Conservation (phyloP, 2,113 vertebrate genomes). For the Theropithecus gelada region DNA sequence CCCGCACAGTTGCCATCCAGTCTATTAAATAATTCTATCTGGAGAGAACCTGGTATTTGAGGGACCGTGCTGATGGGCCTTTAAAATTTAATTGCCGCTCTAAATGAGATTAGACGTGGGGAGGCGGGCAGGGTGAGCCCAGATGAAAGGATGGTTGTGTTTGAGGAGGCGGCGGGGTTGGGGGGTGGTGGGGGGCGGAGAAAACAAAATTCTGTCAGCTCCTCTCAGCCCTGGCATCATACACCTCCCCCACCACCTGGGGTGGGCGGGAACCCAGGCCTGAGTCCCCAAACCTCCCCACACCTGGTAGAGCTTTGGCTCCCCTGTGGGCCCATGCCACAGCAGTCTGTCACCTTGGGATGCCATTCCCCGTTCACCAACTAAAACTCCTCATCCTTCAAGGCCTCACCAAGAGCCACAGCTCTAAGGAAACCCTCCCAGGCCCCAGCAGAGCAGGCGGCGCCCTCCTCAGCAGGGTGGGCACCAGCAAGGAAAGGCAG, state of each 20-base stretch:
- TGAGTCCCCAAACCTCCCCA: background rate
- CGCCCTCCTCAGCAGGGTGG: too few relatives aligned
- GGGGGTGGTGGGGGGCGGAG: background rate
- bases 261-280: background rate
- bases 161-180: background rate
- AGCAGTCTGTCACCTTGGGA: accelerated
- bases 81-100: slow-evolving; percentile 85
- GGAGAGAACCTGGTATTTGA: slow-evolving; percentile 79
- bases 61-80: slow-evolving; percentile 80
- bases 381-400: background rate
- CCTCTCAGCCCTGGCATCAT: background rate
- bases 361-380: background rate
- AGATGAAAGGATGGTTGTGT: slow-evolving; percentile 67
- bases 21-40: slow-evolving; percentile 86
- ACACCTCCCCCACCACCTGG: background rate
- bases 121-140: slow-evolving; percentile 47
- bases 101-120: slow-evolving; percentile 81
- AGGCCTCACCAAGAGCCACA: background rate
- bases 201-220: background rate
- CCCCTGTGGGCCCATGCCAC: background rate
- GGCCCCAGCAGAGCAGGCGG: background rate
- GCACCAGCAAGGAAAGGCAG: background rate
- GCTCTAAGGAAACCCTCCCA: background rate
- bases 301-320: background rate
- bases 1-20: slow-evolving; percentile 79